Conservation (phyloP, 1,140 invertebrate genomes). For the Tribolium castaneum region DNA sequence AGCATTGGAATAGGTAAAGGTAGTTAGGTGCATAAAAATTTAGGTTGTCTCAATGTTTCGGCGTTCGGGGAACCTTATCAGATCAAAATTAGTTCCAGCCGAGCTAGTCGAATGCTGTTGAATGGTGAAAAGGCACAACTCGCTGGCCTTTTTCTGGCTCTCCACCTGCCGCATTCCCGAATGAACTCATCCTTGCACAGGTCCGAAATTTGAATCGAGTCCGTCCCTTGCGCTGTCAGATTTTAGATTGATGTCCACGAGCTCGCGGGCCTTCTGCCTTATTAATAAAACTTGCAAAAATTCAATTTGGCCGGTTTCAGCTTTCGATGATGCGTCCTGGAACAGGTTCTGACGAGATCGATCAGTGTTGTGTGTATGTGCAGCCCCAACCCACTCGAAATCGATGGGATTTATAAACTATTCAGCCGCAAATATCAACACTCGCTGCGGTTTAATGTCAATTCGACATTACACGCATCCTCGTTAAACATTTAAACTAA, state of each 20-base stretch:
- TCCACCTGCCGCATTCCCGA: constrained; percentile 5
- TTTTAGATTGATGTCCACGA: constrained; percentile 20
- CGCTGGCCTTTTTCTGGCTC: neutral
- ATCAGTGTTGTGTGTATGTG: constrained; percentile 26
- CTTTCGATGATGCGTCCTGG: constrained; percentile 16
- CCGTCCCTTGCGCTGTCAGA: constrained; percentile 4
- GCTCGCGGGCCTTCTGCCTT: neutral
- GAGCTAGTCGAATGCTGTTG: neutral
- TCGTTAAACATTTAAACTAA: constrained; percentile 56
- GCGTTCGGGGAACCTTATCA: neutral
- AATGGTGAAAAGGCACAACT: neutral
- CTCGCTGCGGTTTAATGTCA: constrained; percentile 56
- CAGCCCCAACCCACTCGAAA: constrained; percentile 50
- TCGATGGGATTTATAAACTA: constrained; percentile 56
- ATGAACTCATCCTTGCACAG: neutral
- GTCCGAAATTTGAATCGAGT: constrained; percentile 8
- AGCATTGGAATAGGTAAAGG: too few relatives aligned
- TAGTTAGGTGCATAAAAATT: too few relatives aligned
- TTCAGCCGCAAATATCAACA: constrained; percentile 56
- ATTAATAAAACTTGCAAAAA: constrained; percentile 36
- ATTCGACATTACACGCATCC: constrained; percentile 57
- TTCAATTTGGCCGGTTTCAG: constrained; percentile 29
- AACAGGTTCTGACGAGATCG: constrained; percentile 19
- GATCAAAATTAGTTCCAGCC: neutral
- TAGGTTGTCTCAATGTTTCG: neutral